Evolutionary conservation across 2,113 vertebrate species (phyloP).

Genomic region (Amblyornis subalaris): DNA sequence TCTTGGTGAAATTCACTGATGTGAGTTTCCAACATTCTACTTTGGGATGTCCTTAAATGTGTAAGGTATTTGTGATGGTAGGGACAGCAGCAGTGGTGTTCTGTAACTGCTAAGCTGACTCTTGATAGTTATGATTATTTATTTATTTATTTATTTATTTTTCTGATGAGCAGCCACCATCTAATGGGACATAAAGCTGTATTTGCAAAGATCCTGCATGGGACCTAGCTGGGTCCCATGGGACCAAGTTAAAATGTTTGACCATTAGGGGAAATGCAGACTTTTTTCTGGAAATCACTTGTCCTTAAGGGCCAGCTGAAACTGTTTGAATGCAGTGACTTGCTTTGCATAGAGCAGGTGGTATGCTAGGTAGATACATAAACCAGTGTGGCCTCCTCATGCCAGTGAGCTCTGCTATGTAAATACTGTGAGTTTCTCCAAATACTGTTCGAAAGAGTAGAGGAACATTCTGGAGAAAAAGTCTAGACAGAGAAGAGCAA

Average conservation of each 20-base stretch:
- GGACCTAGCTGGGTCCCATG: background rate
- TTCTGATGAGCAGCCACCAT: background rate
- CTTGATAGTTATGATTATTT: background rate
- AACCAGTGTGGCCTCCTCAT: background rate
- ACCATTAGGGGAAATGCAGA: background rate
- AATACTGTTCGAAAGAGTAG: background rate
- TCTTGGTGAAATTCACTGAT: background rate
- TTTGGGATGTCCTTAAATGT: background rate
- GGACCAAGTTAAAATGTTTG: background rate
- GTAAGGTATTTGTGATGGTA: background rate
- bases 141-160: background rate
- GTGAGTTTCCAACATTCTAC: background rate
- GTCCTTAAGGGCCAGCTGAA: background rate
- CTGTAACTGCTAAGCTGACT: background rate
- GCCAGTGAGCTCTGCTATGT: background rate
- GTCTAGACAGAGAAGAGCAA: background rate
- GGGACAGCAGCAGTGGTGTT: background rate
- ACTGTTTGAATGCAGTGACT: background rate
- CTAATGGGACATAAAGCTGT: background rate
- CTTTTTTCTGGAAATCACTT: background rate
- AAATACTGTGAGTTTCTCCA: background rate
- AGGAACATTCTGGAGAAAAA: background rate
- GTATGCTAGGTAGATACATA: background rate
- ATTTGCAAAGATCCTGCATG: background rate
- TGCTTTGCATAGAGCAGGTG: background rate